Base-by-base conservation (phyloP, 1,140 invertebrate species). In the Drosophila pectinifera region DNA sequence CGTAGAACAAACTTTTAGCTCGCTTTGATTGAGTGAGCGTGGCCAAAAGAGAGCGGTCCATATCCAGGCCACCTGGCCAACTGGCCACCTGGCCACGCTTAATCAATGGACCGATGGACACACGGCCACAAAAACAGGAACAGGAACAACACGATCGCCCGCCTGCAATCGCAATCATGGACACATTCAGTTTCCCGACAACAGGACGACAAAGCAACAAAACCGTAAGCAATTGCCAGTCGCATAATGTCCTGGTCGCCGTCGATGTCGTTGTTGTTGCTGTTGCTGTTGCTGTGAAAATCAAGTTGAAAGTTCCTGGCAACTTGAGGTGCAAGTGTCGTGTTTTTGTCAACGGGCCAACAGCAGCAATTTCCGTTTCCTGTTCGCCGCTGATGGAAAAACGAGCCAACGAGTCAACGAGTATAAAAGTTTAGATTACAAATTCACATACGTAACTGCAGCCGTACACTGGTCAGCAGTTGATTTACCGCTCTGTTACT, bases 271-370 rank as follows among this genome's bases (percentile, higher is more conserved):
- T 45, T 56, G 16, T n/a, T n/a, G n/a, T n/a, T n/a, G n/a, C 5
- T 38, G 34, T 59, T 65, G 42, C 16, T 55, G 39, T 13, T 54
- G n/a, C 26, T 59, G 62, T 67, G 48, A 59, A 88, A 88, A 88
- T 90, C 84, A 90, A 88, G 84, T 88, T 88, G 79, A 84, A 89
- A 88, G 79, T 89, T 86, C 64, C 80, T 78, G 72, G 68, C 73
- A 88, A 89, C 84, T 88, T 89, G 80, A 88, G 84, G 85, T 88
- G 84, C 85, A 78, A 88, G 84, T 88, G 84, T 88, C 84, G 84
- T 88, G 84, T 89, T 89, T 84, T 88, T 89, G 85, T 88, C 84
- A 89, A 84, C 80, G 84, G 80, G 73, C 84, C 84, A 88, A 89
- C 84, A 84, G 84, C 73, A 88, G 80, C 84, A 89, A 90, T 88